Evolutionary conservation across 2,113 vertebrate species (phyloP).

Genomic region (Raja brachyura): DNA sequence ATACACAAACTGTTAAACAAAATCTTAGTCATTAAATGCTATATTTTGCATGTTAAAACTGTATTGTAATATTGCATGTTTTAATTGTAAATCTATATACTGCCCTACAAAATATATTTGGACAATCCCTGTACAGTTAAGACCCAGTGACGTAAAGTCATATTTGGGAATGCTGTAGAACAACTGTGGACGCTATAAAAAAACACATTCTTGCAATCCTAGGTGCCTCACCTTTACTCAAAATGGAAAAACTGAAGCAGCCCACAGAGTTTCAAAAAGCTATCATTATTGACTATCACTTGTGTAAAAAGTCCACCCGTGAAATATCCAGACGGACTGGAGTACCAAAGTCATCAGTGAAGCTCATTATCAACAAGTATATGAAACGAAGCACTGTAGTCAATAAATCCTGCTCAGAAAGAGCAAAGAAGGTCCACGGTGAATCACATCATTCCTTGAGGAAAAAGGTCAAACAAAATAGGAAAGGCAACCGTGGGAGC

Average conservation of each 20-base stretch:
- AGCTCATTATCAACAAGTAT: slow-evolving; percentile 30
- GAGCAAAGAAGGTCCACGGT: slow-evolving; percentile 19
- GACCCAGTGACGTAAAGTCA: not conserved
- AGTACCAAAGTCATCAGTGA: slow-evolving; percentile 28
- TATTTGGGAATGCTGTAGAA: slow-evolving; percentile 31
- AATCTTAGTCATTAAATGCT: not conserved
- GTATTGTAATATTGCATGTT: slow-evolving; percentile 17
- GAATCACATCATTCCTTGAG: not conserved
- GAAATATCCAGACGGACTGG: slow-evolving; percentile 36
- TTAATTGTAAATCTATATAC: slow-evolving; percentile 27
- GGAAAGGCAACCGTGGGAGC: not conserved
- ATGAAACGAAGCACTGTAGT: slow-evolving; percentile 14
- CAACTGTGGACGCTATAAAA: slow-evolving; percentile 38
- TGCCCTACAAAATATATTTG: slow-evolving; percentile 38
- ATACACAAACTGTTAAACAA: not conserved
- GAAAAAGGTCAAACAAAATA: slow-evolving; percentile 26
- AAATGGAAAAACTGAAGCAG: slow-evolving; percentile 35
- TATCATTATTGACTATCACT: slow-evolving; percentile 36
- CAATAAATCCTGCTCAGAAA: slow-evolving; percentile 26
- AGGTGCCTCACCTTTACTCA: slow-evolving; percentile 34
- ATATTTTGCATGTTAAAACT: not conserved
- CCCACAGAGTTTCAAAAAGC: slow-evolving; percentile 32
- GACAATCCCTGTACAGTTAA: slow-evolving; percentile 36
- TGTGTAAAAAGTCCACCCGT: slow-evolving; percentile 25
- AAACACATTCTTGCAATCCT: slow-evolving; percentile 38